Conservation (phyloP, 2,888 invertebrate species). For the Caenorhabditis sp. region DNA sequence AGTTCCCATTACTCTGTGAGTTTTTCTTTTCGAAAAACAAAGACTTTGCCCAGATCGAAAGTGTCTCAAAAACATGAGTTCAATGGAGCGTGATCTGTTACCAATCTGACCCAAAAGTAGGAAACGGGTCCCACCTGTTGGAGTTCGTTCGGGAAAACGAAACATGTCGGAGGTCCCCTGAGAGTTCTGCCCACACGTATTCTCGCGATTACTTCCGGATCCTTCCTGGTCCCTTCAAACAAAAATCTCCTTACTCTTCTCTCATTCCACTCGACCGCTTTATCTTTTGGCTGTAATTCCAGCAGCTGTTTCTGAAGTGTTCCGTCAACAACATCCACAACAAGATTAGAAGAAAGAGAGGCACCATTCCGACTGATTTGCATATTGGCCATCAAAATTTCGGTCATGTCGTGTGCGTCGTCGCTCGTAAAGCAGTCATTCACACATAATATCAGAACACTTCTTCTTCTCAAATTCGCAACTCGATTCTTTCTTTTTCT, state of each 20-base stretch:
- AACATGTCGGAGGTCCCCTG: not conserved
- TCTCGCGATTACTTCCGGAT: not conserved
- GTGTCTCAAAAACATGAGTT: too few relatives aligned
- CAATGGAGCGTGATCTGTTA: too few relatives aligned
- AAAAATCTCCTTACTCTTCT: not conserved
- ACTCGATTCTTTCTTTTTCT: constrained; percentile 31
- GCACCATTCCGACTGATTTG: constrained; percentile 25
- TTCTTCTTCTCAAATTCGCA: constrained; percentile 50
- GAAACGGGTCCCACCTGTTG: not conserved
- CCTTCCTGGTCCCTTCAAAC: not conserved
- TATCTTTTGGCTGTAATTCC: constrained; percentile 4
- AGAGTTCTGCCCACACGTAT: not conserved
- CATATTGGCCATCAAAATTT: constrained; percentile 39
- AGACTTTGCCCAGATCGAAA: too few relatives aligned
- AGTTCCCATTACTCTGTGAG: too few relatives aligned
- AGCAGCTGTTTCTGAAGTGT: not conserved
- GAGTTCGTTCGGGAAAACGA: not conserved
- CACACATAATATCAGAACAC: constrained; percentile 46
- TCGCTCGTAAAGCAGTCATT: constrained; percentile 40
- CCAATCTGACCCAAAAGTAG: too few relatives aligned
- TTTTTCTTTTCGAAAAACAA: too few relatives aligned
- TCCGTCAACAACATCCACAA: constrained; percentile 12
- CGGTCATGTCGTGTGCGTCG: constrained; percentile 17
- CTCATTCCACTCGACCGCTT: constrained; percentile 5
- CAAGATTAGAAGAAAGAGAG: constrained; percentile 9